A percentile compares a stretch with the other conserved stretches of the same genome.
Evolutionary conservation across 1,140 invertebrate genomes (phyloP).

Genomic region (Drosophila dunni): DNA sequence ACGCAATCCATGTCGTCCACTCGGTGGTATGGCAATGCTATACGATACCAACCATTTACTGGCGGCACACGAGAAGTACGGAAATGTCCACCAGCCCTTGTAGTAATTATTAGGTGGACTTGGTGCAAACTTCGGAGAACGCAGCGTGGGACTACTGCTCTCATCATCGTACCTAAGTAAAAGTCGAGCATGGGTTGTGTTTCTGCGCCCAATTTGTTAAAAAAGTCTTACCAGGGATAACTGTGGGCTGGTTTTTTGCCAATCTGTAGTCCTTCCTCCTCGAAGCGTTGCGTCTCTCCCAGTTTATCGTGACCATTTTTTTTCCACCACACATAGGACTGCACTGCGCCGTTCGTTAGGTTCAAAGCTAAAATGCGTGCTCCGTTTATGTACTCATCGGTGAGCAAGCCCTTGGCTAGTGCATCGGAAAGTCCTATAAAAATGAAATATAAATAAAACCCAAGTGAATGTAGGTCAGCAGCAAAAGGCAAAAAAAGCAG

Average conservation of each 20-base stretch:
- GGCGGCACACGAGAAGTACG: slow-evolving; percentile 91
- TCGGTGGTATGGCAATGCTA: slow-evolving; percentile 89
- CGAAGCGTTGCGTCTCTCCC: slow-evolving; percentile 85
- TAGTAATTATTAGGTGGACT: slow-evolving; percentile 88
- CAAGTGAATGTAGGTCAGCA: slow-evolving; percentile 33
- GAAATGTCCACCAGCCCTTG: slow-evolving; percentile 92
- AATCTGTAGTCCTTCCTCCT: slow-evolving; percentile 85
- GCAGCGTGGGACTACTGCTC: slow-evolving; percentile 84
- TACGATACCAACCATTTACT: slow-evolving; percentile 92
- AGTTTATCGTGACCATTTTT: slow-evolving; percentile 70
- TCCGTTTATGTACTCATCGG: slow-evolving; percentile 86
- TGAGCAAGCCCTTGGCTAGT: slow-evolving; percentile 86
- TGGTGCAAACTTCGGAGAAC: slow-evolving; percentile 90
- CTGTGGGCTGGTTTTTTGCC: slow-evolving; percentile 85
- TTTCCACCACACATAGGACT: slow-evolving; percentile 87
- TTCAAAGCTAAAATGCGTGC: slow-evolving; percentile 87
- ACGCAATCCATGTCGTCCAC: slow-evolving; percentile 87
- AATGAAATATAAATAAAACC: slow-evolving; percentile 4
- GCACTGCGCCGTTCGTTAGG: slow-evolving; percentile 86
- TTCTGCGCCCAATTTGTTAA: background rate
- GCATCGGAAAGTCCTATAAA: slow-evolving; percentile 86
- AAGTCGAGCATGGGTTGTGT: background rate
- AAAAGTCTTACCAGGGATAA: slow-evolving; percentile 86
- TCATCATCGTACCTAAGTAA: slow-evolving; percentile 85
- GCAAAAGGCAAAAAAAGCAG: slow-evolving; percentile 4